These are phyloP conservation scores for Myrmophylax atrothorax DNA, from an alignment of 2,113 vertebrate species.

Conservation along the genomic window DNA sequence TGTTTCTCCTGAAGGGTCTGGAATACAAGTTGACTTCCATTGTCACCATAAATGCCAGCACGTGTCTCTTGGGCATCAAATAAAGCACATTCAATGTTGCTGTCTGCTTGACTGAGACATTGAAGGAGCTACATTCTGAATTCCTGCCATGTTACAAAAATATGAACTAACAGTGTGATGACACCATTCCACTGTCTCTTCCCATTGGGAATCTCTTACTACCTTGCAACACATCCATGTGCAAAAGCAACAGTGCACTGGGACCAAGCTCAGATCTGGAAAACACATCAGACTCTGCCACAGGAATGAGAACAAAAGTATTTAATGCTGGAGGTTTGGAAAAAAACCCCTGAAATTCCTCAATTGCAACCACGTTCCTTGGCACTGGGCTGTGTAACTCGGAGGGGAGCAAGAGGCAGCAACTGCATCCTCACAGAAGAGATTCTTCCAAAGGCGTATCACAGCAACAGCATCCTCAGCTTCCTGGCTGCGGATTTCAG, in stretches of 20 bases:
- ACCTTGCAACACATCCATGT: rapidly evolving
- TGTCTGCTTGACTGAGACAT: slow-evolving; percentile 6
- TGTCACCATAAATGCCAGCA: not conserved
- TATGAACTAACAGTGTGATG: not conserved
- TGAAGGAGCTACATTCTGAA: not conserved
- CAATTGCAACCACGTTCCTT: rapidly evolving
- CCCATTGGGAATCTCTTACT: not conserved
- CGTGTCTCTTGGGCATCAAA: not conserved
- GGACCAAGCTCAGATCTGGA: not conserved
- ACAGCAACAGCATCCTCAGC: not conserved
- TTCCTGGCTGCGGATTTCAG: not conserved
- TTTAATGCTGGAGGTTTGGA: not conserved
- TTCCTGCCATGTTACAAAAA: not conserved
- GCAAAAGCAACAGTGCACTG: not conserved
- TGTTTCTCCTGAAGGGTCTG: slow-evolving; percentile 16
- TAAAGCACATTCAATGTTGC: not conserved
- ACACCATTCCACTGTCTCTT: rapidly evolving
- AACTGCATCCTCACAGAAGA: not conserved
- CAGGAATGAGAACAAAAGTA: not conserved
- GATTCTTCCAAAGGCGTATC: not conserved
- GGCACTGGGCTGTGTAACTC: not conserved
- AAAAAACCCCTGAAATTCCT: not conserved
- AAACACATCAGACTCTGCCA: rapidly evolving
- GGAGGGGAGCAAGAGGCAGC: not conserved
- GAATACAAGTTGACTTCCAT: slow-evolving; percentile 23